Evolutionary conservation across 2,797 vertebrate genomes (phyloP).

Genomic region (Bovichtus variegatus): DNA sequence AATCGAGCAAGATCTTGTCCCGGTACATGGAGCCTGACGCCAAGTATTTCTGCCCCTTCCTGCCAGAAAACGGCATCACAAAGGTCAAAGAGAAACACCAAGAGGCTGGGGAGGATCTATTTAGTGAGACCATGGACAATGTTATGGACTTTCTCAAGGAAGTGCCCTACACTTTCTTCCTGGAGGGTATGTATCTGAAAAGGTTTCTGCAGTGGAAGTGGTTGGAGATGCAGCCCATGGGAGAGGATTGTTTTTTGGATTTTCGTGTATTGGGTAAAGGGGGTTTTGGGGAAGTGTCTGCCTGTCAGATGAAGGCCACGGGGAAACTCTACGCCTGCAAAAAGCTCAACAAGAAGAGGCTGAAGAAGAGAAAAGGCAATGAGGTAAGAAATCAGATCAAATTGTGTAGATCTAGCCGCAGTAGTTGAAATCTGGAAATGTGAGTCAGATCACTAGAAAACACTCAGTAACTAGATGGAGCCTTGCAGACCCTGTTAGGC

Average conservation of each 20-base stretch:
- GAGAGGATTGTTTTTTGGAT: constrained; percentile 91
- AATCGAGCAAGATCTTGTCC: constrained; percentile 82
- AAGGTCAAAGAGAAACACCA: constrained; percentile 80
- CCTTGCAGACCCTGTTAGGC: background rate
- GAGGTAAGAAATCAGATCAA: constrained; percentile 86
- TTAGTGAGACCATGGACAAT: constrained; percentile 76
- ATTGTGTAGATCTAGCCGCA: background rate
- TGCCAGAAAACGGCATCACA: constrained; percentile 83
- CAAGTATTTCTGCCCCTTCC: constrained; percentile 86
- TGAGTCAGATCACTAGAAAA: constrained; percentile 5
- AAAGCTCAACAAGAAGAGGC: constrained; percentile 92
- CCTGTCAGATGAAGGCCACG: constrained; percentile 89
- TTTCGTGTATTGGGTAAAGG: constrained; percentile 93
- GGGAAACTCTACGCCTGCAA: constrained; percentile 94
- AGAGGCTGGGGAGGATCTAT: constrained; percentile 76
- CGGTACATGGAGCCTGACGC: constrained; percentile 86
- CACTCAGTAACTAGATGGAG: constrained; percentile 15
- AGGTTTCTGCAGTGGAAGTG: constrained; percentile 95
- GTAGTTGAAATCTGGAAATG: background rate
- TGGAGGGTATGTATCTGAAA: constrained; percentile 88
- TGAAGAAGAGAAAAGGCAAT: constrained; percentile 91
- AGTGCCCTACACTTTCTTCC: constrained; percentile 87
- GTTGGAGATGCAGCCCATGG: constrained; percentile 89
- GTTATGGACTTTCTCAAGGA: constrained; percentile 87
- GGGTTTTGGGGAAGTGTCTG: constrained; percentile 94